Conservation (phyloP, 1,140 invertebrate species). For the Cepaea nemoralis region DNA sequence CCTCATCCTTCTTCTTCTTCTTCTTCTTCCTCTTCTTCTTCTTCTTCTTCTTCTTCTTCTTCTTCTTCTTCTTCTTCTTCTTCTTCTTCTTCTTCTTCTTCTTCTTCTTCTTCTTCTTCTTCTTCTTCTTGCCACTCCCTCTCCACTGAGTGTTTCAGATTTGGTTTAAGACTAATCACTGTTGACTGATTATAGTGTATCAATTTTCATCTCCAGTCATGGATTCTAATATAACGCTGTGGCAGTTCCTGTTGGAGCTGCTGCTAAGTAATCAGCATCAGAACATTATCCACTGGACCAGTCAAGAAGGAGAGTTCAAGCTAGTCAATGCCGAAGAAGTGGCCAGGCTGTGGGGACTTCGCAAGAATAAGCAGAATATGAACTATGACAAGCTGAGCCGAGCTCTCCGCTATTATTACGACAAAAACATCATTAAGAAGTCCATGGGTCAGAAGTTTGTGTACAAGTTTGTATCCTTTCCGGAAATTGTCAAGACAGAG, state of each 20-base stretch:
- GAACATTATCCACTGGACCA: slow-evolving; percentile 98
- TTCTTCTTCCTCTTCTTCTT: too few relatives aligned
- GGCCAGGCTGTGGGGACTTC: slow-evolving; percentile 93
- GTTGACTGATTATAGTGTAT: neutral
- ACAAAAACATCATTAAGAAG: slow-evolving; percentile 99
- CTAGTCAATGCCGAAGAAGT: slow-evolving; percentile 97
- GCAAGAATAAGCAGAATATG: slow-evolving; percentile 99
- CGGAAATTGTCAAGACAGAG: slow-evolving; percentile 76
- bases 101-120: neutral
- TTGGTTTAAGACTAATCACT: neutral
- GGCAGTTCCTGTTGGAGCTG: slow-evolving; percentile 72
- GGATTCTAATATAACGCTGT: slow-evolving; percentile 71
- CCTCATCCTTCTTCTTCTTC: too few relatives aligned
- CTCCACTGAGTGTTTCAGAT: neutral
- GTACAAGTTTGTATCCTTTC: slow-evolving; percentile 93
- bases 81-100: too few relatives aligned
- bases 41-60: too few relatives aligned
- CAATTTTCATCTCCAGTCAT: slow-evolving; percentile 47
- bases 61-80: too few relatives aligned
- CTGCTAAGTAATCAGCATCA: slow-evolving; percentile 95
- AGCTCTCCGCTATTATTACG: slow-evolving; percentile 96
- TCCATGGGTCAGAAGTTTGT: slow-evolving; percentile 92
- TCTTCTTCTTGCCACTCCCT: neutral
- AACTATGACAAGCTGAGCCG: slow-evolving; percentile 98
- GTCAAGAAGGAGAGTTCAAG: slow-evolving; percentile 98